A percentile compares a stretch with the other conserved stretches of the same genome.
Evolutionary conservation across 1,140 invertebrate genomes (phyloP).

Genomic region (Scaptomyza hsui): DNA sequence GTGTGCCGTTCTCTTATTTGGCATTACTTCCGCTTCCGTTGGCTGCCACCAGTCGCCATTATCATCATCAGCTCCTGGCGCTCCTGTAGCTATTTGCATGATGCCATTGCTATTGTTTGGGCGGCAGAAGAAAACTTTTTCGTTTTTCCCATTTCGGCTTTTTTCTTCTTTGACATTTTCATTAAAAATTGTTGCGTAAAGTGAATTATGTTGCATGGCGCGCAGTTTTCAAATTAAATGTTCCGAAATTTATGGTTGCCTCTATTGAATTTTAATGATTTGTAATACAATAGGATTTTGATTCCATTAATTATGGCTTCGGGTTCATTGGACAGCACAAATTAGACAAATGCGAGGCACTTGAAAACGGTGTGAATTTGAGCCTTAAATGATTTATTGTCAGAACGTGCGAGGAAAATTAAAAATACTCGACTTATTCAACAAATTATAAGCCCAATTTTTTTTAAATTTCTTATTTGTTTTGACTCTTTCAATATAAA

Average conservation of each 20-base stretch:
- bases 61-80: slow-evolving; percentile 14
- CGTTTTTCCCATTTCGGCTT: slow-evolving; percentile 52
- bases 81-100: slow-evolving; percentile 30
- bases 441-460: slow-evolving; percentile 1
- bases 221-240: slow-evolving; percentile 67
- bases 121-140: slow-evolving; percentile 22
- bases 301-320: slow-evolving; percentile 55
- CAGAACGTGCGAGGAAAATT: slow-evolving; percentile 19
- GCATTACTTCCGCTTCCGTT: slow-evolving; percentile 79
- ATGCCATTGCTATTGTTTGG: slow-evolving; percentile 36
- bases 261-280: slow-evolving; percentile 79
- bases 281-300: slow-evolving; percentile 56
- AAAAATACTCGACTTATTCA: not conserved
- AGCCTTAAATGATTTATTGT: slow-evolving; percentile 20
- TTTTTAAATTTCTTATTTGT: not conserved
- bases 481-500: not conserved
- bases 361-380: not conserved
- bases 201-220: slow-evolving; percentile 70
- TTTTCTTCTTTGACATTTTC: slow-evolving; percentile 54
- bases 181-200: slow-evolving; percentile 61
- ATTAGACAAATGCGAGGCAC: slow-evolving; percentile 16
- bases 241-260: slow-evolving; percentile 65
- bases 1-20: slow-evolving; percentile 45
- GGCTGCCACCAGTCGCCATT: slow-evolving; percentile 48
- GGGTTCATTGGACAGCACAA: slow-evolving; percentile 4